Evolutionary conservation across 1,140 invertebrate genomes (phyloP).

Genomic region (Ridgeia piscesae): DNA sequence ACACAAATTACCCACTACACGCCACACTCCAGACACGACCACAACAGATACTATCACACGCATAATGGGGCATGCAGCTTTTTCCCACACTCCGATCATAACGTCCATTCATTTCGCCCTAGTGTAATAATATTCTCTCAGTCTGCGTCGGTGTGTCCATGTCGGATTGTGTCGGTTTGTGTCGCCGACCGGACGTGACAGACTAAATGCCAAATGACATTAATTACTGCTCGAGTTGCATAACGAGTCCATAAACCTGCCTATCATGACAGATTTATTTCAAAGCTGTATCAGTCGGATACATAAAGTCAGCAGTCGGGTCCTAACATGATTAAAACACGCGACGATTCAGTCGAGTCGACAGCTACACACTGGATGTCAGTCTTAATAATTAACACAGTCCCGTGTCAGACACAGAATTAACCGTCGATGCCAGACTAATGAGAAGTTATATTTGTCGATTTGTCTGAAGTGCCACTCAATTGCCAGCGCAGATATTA

Average conservation of each 20-base stretch:
- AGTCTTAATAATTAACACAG: neutral
- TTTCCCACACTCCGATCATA: neutral
- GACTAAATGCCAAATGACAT: neutral
- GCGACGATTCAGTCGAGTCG: too few species aligned
- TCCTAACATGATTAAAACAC: too few species aligned
- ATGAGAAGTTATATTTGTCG: neutral
- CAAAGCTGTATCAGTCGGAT: neutral
- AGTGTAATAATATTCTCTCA: neutral
- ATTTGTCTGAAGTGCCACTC: neutral
- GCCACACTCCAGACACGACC: too few species aligned
- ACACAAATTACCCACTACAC: too few species aligned
- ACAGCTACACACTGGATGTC: neutral
- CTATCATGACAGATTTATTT: neutral
- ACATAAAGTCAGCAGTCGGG: neutral
- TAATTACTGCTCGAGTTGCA: neutral
- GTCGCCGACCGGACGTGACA: neutral
- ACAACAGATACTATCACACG: neutral
- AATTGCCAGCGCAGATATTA: neutral
- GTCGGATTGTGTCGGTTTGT: too few species aligned
- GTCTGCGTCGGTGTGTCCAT: neutral
- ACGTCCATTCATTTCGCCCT: neutral
- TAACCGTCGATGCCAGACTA: neutral
- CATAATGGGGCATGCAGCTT: neutral
- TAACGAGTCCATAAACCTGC: neutral
- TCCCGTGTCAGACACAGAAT: neutral